Evolutionary conservation across 2,113 vertebrate genomes (phyloP).

Genomic region (Panthera uncia): DNA sequence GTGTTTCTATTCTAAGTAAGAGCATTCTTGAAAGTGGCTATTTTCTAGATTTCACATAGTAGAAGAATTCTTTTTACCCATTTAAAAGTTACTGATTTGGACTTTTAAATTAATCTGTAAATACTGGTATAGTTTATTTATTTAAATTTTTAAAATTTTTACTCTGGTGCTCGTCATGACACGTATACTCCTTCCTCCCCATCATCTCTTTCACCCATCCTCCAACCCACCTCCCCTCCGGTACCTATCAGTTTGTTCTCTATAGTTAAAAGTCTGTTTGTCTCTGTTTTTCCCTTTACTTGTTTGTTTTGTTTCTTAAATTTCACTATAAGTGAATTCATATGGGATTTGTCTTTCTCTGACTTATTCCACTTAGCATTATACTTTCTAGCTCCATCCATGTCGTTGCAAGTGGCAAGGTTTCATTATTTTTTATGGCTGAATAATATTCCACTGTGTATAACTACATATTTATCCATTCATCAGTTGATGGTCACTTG

Average conservation of each 20-base stretch:
- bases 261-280: neutral
- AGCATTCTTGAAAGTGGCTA: neutral
- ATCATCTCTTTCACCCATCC: neutral
- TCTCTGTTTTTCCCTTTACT: neutral
- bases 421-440: neutral
- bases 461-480: neutral
- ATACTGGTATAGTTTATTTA: neutral
- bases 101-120: neutral
- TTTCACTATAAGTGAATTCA: neutral
- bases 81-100: neutral
- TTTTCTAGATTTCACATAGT: constrained; percentile 12
- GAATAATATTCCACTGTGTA: neutral
- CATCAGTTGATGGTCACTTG: neutral
- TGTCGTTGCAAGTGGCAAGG: neutral
- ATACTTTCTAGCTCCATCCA: neutral
- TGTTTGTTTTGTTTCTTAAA: neutral
- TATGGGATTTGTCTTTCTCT: neutral
- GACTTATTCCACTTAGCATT: neutral
- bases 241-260: neutral
- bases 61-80: neutral
- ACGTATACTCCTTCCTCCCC: neutral
- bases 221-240: neutral
- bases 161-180: neutral
- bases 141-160: neutral
- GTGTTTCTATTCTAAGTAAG: neutral